Evolutionary conservation across 2,797 vertebrate genomes (phyloP).

Genomic region (Lutjanus campechanus): DNA sequence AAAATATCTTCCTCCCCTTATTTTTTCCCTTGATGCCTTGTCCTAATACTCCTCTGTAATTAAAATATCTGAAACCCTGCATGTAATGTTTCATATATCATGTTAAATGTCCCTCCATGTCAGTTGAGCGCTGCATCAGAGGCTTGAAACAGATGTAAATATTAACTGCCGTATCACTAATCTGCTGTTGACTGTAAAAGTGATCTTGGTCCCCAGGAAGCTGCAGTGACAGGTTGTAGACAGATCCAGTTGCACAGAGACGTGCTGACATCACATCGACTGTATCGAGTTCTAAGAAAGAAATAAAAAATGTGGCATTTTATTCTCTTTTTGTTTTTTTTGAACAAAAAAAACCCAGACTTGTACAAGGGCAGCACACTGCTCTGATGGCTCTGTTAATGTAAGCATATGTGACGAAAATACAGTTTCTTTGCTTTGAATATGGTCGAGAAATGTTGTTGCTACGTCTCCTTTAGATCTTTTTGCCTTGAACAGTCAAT

Average conservation of each 20-base stretch:
- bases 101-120: conserved; percentile 17
- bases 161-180: conserved; percentile 33
- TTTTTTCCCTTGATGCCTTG: no score
- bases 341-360: no score
- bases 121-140: conserved; percentile 15
- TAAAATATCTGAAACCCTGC: conserved; percentile 12
- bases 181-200: conserved; percentile 54
- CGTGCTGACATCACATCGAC: conserved; percentile 24
- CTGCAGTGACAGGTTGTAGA: conserved; percentile 22
- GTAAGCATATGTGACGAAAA: neutral
- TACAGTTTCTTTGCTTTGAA: neutral
- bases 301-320: conserved; percentile 14
- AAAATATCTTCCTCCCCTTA: no score
- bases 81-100: conserved; percentile 10
- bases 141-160: conserved; percentile 35
- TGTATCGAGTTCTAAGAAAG: conserved; percentile 9
- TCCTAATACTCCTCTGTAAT: no score
- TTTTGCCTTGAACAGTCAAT: neutral
- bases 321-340: neutral
- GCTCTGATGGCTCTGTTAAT: neutral
- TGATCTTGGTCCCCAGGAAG: conserved; percentile 49
- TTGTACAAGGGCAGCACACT: neutral
- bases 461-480: neutral
- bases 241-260: conserved; percentile 35
- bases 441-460: neutral